Evolutionary conservation across 2,888 invertebrate species (phyloP), one percentile per base, ranked within the genome.

Genomic region (Pilophorus perplexus): DNA sequence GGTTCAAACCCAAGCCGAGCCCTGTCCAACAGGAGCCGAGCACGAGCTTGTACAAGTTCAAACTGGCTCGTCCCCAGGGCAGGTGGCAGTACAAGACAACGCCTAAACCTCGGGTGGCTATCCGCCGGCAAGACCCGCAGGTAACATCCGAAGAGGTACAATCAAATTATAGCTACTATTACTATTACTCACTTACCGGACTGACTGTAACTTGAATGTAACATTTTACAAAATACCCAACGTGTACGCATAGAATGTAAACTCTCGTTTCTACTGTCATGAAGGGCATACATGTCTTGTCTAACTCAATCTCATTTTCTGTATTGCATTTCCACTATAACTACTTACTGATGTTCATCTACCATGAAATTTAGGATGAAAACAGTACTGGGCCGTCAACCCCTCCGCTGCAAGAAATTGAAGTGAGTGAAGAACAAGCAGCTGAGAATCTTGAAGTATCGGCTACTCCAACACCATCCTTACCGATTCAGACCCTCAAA

Each of bases 21-120:
- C 67, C 64, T 27, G 67, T 66, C 5, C 55, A 66, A 10, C 57
- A 44, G 18, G 69, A 68, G 20, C 76, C 80, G 20, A 80, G 84
- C 3, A 84, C 85, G 38, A 85, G 86, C 71, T 79, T 88, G 67
- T 89, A 88, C 75, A 89, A 90, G 78, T 87, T 90, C 73, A 92
- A 91, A 76, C 78, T 92, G 44, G 89, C 90, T 74, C 82, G 91
- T 48, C 82, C 90, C 12, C 89, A 88, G 52, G 91, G 92, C 60
- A 85, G 93, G 72, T 93, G 93, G 93, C 90, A 91, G 73, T 93
- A 92, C 77, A 92, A 91, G 79, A 90, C 92, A 8, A 89, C 91
- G 22, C 87, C 91, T 0, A 93, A 91, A 76, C 92, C 93, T 2
- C 84, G 90, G 76, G 86, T 93, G 6, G 85, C 85, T 55, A 91